A percentile compares a stretch with the other conserved stretches of the same genome.
Conservation (phyloP, 2,888 invertebrate genomes). For the Melitaea athalia region DNA sequence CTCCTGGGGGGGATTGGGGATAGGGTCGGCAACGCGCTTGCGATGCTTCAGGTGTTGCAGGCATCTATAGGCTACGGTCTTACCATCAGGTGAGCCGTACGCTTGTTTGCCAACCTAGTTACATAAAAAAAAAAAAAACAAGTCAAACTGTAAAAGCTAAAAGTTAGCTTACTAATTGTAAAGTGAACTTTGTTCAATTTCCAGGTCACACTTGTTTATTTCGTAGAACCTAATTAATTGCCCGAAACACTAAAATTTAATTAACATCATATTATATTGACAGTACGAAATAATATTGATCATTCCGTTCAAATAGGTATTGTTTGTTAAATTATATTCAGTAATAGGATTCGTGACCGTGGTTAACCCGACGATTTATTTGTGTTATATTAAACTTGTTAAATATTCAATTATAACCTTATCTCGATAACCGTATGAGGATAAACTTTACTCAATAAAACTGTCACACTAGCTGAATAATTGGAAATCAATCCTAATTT, state of each 20-base stretch:
- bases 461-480: too few species aligned
- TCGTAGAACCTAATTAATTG: not conserved
- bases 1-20: too few species aligned
- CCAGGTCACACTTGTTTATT: not conserved
- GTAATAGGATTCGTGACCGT: conserved; percentile 33
- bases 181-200: not conserved
- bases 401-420: too few species aligned
- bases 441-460: too few species aligned
- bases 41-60: too few species aligned
- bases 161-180: not conserved
- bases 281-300: conserved; percentile 16
- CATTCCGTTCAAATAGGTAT: conserved; percentile 27
- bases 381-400: not conserved
- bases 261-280: conserved; percentile 6
- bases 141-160: not conserved
- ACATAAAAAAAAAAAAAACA: too few species aligned
- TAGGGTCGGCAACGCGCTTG: too few species aligned
- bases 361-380: conserved; percentile 8
- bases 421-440: too few species aligned
- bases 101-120: too few species aligned
- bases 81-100: too few species aligned
- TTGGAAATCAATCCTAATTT: too few species aligned
- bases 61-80: too few species aligned
- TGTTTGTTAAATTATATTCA: conserved; percentile 30
- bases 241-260: conserved; percentile 1